Evolutionary conservation across 2,113 vertebrate genomes (phyloP), one percentile per base, ranked within the genome.

Genomic region (Nibea coibor): DNA sequence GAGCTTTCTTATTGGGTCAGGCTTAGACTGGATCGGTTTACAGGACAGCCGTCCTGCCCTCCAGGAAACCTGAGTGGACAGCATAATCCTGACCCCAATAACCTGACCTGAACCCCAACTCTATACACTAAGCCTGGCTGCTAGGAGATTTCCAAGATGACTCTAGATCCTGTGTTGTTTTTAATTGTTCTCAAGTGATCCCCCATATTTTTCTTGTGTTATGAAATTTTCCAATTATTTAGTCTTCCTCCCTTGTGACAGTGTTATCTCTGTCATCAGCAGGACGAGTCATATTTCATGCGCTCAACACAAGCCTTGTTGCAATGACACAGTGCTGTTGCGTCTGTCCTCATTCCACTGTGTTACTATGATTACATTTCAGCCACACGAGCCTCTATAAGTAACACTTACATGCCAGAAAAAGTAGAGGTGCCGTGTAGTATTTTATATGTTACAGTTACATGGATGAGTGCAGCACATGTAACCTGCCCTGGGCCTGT

Each of bases 381-480:
- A 31, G 58, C 72, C 72, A 26, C 80, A 58, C 24, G 53, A 79
- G 16, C 72, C 78, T 43, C 56, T 42, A 14, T 24, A 17, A 24
- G 58, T 66, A 80, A 75, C 71, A 39, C 67, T 63, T 53, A n/a
- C 68, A 67, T 58, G 72, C 82, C 80, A 71, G 72, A 28, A 81
- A 39, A 80, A 82, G 73, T 17, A 70, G 79, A 78, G 54, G 75
- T 63, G n/a, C 75, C 9, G 9, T 62, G 81, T 72, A 84, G 82
- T 77, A 42, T 89, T 92, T 93, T 89, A 77, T 77, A 72, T 76
- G 83, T 86, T 85, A 61, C 91, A 88, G 81, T 94, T 91, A 88
- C 87, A 92, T 73, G 91, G 88, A 84, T 91, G 86, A 90, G 82
- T 83, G 90, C 84, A 26, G 84, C 85, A 80, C 84, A 75, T 82